Evolutionary conservation across 2,113 vertebrate genomes (phyloP).

Genomic region (Raja brachyura): DNA sequence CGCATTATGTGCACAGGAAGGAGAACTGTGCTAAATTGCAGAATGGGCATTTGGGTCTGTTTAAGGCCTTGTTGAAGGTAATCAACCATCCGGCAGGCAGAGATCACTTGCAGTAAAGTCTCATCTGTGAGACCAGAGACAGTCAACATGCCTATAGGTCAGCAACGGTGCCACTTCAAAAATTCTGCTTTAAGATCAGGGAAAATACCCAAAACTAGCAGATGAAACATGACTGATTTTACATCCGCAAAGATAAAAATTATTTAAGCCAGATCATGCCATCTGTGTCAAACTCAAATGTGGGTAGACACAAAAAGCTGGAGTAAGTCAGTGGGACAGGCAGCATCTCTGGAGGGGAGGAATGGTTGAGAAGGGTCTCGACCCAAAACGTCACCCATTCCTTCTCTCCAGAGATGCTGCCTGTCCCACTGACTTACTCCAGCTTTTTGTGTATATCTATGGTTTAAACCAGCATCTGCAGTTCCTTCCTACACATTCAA

Average conservation of each 20-base stretch:
- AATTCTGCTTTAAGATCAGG: neutral
- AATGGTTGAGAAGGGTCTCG: no score
- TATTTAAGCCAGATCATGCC: neutral
- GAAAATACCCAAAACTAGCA: neutral
- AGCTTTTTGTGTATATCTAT: no score
- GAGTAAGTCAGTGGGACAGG: no score
- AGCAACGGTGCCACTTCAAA: neutral
- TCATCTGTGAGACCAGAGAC: neutral
- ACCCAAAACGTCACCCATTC: no score
- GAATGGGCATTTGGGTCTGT: conserved; percentile 5
- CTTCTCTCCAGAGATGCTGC: no score
- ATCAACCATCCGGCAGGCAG: neutral
- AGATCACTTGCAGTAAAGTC: neutral
- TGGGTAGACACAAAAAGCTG: no score
- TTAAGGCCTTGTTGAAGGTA: neutral
- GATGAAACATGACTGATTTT: neutral
- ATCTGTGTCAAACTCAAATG: neutral
- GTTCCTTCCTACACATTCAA: no score
- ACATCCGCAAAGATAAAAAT: neutral
- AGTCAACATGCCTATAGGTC: neutral
- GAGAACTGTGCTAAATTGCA: conserved; percentile 4
- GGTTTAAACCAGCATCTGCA: no score
- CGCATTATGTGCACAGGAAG: conserved; percentile 13
- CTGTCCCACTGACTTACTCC: no score
- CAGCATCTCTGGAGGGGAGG: no score